Conservation (phyloP, 2,113 vertebrate genomes). For the Cygnus atratus region DNA sequence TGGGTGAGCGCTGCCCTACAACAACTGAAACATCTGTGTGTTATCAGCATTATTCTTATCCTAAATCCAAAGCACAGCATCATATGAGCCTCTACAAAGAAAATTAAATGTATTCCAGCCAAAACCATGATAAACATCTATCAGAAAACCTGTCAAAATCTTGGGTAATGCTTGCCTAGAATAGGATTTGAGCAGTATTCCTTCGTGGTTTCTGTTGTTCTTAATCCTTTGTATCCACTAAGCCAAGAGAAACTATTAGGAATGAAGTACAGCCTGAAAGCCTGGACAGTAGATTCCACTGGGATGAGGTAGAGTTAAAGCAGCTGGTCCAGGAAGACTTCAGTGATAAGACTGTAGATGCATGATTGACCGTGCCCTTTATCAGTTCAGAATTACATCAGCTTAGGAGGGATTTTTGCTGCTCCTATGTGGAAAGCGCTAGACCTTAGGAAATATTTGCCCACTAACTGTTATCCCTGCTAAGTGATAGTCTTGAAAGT, state of each 20-base stretch:
- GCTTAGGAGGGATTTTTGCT: not conserved
- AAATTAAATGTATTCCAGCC: no score
- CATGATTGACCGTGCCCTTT: not conserved
- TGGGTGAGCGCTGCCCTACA: no score
- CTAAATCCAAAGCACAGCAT: no score
- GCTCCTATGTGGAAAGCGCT: not conserved
- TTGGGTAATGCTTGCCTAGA: not conserved
- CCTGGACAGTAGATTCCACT: not conserved
- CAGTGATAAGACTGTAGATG: not conserved
- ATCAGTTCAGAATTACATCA: not conserved
- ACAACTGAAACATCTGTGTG: no score
- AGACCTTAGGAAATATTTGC: not conserved
- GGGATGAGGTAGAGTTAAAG: not conserved
- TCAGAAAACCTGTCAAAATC: not conserved
- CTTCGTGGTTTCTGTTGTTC: not conserved
- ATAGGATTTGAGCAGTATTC: not conserved
- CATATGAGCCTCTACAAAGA: no score
- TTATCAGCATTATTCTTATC: no score
- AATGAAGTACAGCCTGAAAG: not conserved
- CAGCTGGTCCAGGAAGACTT: not conserved
- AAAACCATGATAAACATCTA: not conserved
- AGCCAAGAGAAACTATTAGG: not conserved
- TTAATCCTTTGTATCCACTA: not conserved
- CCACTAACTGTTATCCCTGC: not conserved
- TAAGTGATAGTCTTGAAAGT: not conserved